These are phyloP conservation scores for Corydoras sp. DNA, from an alignment of 2,113 vertebrate genomes.

Conservation along the genomic window DNA sequence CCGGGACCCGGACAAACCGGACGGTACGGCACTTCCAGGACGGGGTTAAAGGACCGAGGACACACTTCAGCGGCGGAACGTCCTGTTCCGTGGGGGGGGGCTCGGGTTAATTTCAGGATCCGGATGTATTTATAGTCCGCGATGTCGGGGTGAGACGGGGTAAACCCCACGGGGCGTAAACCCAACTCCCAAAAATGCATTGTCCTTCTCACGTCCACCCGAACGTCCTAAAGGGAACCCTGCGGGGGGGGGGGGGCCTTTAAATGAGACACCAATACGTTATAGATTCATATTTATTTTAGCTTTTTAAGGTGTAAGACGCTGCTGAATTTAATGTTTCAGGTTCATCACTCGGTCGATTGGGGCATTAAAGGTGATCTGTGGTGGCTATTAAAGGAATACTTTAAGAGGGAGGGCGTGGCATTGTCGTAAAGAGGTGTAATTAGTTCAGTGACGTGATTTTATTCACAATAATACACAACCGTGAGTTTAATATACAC, in stretches of 20 bases:
- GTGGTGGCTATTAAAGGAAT: too few species aligned
- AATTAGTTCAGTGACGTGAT: too few species aligned
- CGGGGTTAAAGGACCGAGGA: neutral
- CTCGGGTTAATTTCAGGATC: slow-evolving; percentile 45
- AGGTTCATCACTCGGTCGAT: too few species aligned
- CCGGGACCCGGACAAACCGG: slow-evolving; percentile 89
- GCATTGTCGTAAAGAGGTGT: too few species aligned
- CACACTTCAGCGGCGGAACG: slow-evolving; percentile 12
- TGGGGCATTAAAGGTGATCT: too few species aligned
- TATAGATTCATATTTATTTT: neutral
- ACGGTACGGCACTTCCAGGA: slow-evolving; percentile 69
- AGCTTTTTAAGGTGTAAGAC: neutral
- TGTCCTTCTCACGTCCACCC: neutral
- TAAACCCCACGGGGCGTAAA: slow-evolving; percentile 2
- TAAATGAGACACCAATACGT: too few species aligned
- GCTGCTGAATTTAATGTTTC: too few species aligned
- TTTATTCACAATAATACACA: too few species aligned
- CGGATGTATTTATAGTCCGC: slow-evolving; percentile 49
- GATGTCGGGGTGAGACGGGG: slow-evolving; percentile 40
- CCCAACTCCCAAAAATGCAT: neutral
- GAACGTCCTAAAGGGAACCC: too few species aligned
- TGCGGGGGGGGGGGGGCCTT: too few species aligned
- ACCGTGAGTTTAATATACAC: too few species aligned
- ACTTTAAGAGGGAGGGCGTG: too few species aligned
- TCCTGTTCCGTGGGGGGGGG: slow-evolving; percentile 22